Conservation (phyloP, 92 coral and sea anemone species). For the Parazoanthus atlanticus region DNA sequence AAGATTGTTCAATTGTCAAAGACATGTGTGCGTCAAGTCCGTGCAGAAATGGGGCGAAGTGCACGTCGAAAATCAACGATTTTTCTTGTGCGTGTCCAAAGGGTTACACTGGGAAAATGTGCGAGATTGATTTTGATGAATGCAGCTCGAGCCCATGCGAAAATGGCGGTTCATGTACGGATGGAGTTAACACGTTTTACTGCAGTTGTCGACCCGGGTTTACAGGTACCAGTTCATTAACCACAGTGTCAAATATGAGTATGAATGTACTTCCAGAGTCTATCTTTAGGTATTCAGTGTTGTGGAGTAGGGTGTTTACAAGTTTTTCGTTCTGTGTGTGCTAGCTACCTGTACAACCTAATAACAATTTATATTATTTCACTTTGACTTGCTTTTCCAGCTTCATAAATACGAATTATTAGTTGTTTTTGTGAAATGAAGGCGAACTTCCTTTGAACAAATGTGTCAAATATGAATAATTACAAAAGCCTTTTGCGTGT, state of each 20-base stretch:
- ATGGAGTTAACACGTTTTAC: constrained; percentile 65
- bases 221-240: constrained; percentile 70
- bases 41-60: constrained; percentile 78
- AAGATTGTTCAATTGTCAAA: constrained; percentile 81
- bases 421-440: neutral
- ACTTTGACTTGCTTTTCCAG: neutral
- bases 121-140: constrained; percentile 82
- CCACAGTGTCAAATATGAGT: neutral
- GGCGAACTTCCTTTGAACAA: neutral
- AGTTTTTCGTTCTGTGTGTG: neutral
- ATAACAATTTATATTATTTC: no score
- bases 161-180: constrained; percentile 82
- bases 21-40: constrained; percentile 91
- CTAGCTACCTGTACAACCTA: neutral
- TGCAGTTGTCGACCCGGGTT: constrained; percentile 85
- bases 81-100: constrained; percentile 80
- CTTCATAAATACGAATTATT: neutral
- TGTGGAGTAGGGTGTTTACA: neutral
- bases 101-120: constrained; percentile 84
- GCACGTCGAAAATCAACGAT: constrained; percentile 83
- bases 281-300: constrained; percentile 19
- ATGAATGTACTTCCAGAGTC: neutral
- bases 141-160: constrained; percentile 83
- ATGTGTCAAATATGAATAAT: neutral
- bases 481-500: neutral